Evolutionary conservation across 2,797 vertebrate genomes (phyloP).

Genomic region (Halcyon badia): DNA sequence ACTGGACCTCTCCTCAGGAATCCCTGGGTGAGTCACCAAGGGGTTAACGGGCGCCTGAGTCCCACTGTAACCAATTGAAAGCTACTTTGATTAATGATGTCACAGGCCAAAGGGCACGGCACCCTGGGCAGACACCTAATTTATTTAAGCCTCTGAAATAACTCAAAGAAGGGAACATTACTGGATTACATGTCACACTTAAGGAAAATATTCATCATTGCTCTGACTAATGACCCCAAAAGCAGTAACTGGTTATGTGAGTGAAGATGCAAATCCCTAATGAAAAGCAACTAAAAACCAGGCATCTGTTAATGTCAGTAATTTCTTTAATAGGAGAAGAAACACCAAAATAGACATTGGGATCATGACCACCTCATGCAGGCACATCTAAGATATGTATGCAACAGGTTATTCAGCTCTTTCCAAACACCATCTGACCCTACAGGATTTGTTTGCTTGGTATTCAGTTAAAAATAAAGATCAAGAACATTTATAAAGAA

Average conservation of each 20-base stretch:
- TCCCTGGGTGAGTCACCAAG: slow-evolving; percentile 16
- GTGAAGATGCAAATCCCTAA: slow-evolving; percentile 66
- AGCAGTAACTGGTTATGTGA: slow-evolving; percentile 49
- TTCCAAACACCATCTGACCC: background rate
- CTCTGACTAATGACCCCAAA: slow-evolving; percentile 72
- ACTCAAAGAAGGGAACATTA: slow-evolving; percentile 88
- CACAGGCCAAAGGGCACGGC: slow-evolving; percentile 89
- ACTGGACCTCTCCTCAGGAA: background rate
- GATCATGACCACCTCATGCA: background rate
- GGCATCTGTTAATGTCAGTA: background rate
- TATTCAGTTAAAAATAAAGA: background rate
- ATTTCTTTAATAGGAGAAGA: slow-evolving; percentile 24
- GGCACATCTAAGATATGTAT: background rate
- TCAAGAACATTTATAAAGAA: background rate
- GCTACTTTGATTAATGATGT: slow-evolving; percentile 95
- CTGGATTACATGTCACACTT: slow-evolving; percentile 88
- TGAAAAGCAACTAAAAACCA: slow-evolving; percentile 52
- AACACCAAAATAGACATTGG: background rate
- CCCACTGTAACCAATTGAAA: slow-evolving; percentile 88
- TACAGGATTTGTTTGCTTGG: background rate
- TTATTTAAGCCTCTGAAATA: slow-evolving; percentile 95
- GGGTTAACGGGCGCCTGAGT: slow-evolving; percentile 60
- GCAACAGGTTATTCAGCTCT: background rate
- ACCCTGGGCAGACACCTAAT: slow-evolving; percentile 96
- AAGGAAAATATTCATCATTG: slow-evolving; percentile 90